Percentiles rank a stretch among this genome's conserved stretches.
Conservation (phyloP, 2,113 vertebrate genomes). For the Rhodinocichla rosea region DNA sequence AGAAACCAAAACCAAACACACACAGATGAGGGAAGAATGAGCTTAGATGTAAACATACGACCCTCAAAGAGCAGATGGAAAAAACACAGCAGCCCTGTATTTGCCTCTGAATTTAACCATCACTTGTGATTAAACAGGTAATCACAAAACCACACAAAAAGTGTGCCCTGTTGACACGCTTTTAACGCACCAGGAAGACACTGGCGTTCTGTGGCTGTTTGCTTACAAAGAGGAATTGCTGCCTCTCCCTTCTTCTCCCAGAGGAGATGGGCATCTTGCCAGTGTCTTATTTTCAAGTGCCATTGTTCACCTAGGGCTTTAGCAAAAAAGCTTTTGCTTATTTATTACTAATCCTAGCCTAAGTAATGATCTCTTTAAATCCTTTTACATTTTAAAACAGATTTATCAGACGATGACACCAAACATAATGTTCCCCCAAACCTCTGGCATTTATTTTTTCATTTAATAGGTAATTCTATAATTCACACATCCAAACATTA, state of each 20-base stretch:
- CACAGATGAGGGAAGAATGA: neutral
- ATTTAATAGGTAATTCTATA: slow-evolving; percentile 50
- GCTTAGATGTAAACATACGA: neutral
- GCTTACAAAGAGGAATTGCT: slow-evolving; percentile 60
- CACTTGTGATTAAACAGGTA: slow-evolving; percentile 60
- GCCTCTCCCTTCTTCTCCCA: slow-evolving; percentile 60
- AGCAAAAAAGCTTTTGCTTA: slow-evolving; percentile 61
- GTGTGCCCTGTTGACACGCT: slow-evolving; percentile 58
- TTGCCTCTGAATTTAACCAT: slow-evolving; percentile 67
- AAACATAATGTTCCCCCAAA: slow-evolving; percentile 16
- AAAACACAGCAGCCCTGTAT: neutral
- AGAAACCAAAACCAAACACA: neutral
- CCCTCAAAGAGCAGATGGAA: neutral
- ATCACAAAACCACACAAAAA: slow-evolving; percentile 62
- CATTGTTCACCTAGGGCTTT: slow-evolving; percentile 72
- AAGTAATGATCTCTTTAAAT: slow-evolving; percentile 65
- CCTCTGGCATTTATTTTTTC: slow-evolving; percentile 36
- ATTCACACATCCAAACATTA: slow-evolving; percentile 11
- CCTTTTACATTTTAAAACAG: slow-evolving; percentile 61
- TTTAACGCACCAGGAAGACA: slow-evolving; percentile 59
- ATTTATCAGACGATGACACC: slow-evolving; percentile 56
- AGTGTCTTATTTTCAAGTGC: slow-evolving; percentile 70
- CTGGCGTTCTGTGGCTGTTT: slow-evolving; percentile 42
- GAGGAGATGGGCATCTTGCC: slow-evolving; percentile 73
- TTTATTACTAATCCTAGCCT: slow-evolving; percentile 68